These are phyloP conservation scores for Drosophila punjabiensis DNA, from an alignment of 1,140 invertebrate genomes.

Conservation along the genomic window DNA sequence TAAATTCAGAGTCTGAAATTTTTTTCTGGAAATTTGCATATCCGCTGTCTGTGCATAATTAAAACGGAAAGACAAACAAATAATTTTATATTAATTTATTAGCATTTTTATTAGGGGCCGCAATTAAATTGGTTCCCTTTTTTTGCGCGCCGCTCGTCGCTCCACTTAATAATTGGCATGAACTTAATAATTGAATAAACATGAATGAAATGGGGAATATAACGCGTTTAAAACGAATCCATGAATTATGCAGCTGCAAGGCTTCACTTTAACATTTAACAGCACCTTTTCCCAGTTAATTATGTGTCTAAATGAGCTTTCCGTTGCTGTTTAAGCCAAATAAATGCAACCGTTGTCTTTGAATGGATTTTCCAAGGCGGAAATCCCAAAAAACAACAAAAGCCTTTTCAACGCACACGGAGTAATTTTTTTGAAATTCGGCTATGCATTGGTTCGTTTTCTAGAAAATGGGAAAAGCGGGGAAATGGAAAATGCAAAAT, in stretches of 20 bases:
- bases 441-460: conserved; percentile 20
- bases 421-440: conserved; percentile 12
- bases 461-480: conserved; percentile 23
- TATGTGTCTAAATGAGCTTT: background rate
- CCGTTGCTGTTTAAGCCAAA: conserved; percentile 13
- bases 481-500: conserved; percentile 20
- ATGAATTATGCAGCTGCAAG: conserved; percentile 25
- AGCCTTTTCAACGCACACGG: background rate
- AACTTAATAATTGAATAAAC: conserved; percentile 44
- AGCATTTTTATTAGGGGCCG: conserved; percentile 51
- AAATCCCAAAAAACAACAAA: conserved; percentile 24
- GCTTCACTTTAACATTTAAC: conserved; percentile 1
- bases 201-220: conserved; percentile 25
- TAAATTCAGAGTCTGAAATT: background rate
- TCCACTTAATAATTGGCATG: conserved; percentile 38
- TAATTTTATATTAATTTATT: conserved; percentile 53
- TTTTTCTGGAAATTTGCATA: conserved; percentile 11
- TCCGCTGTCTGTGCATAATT: conserved; percentile 52
- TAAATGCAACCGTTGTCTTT: conserved; percentile 12
- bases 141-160: conserved; percentile 10
- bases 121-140: conserved; percentile 47
- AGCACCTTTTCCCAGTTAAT: background rate
- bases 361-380: conserved; percentile 15
- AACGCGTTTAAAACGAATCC: conserved; percentile 7
- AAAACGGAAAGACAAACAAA: conserved; percentile 41